Base-by-base conservation (phyloP, 2,113 vertebrate genomes). In the Hemicordylus capensis region DNA sequence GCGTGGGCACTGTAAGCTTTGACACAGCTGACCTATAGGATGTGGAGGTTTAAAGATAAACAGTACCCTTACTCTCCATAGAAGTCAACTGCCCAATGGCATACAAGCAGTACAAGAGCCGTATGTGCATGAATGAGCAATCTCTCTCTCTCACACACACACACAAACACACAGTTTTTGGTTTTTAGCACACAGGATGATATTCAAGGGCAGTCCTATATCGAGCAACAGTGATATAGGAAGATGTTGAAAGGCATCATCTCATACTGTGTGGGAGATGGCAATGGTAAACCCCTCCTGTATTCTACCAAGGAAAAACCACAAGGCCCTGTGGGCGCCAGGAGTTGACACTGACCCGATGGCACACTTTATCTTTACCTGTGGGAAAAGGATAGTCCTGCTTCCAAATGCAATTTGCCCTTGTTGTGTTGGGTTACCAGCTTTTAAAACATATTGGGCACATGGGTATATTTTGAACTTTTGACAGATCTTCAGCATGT, bases 401-500 rank as follows among this genome's bases (percentile, higher is more conserved):
- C 26, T 64, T 28, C 26, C 61, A 37, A 46, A 26, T 39, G 42
- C 2, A 39, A 4, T 54, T 11, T 69, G 6, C 46, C n/a, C 5
- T 69, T 54, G 1, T 22, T 67, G 31, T 19, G 48, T 69, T 54
- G 54, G 11, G 44, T 6, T 54, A 11, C 11, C 92, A 95, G 95
- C 92, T 88, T 87, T 63, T 95, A 90, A 90, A 93, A 95, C 85
- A 90, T 94, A 83, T 93, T 94, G 93, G 87, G 90, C 89, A 92
- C 2, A 46, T 93, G 95, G 89, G 90, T 94, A 85, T 91, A 82
- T 95, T 94, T 90, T n/a, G n/a, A n/a, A n/a, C n/a, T n/a, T n/a
- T n/a, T n/a, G n/a, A n/a, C n/a, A n/a, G n/a, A n/a, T n/a, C n/a
- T n/a, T n/a, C n/a, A n/a, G n/a, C n/a, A n/a, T n/a, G n/a, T n/a